A percentile compares a stretch with the other conserved stretches of the same genome.
Evolutionary conservation across 2,797 vertebrate genomes (phyloP).

Genomic region (Apogon talboti): DNA sequence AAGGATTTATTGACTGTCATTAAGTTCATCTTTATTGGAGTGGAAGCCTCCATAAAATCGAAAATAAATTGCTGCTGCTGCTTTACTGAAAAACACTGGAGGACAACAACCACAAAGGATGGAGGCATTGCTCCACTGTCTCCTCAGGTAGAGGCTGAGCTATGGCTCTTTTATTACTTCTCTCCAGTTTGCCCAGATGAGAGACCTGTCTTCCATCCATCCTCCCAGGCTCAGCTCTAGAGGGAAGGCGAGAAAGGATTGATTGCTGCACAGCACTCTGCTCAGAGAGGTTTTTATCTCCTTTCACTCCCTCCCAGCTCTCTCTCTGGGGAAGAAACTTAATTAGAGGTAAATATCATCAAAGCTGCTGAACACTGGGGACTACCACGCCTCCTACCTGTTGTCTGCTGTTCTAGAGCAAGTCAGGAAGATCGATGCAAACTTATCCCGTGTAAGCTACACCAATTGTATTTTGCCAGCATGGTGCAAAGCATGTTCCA

Average conservation of each 20-base stretch:
- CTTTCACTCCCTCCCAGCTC: constrained; percentile 67
- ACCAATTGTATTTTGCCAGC: constrained; percentile 59
- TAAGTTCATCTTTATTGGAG: constrained; percentile 65
- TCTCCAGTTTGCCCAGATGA: constrained; percentile 70
- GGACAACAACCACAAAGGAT: constrained; percentile 68
- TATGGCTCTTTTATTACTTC: constrained; percentile 78
- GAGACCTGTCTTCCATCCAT: constrained; percentile 72
- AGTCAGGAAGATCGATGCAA: constrained; percentile 73
- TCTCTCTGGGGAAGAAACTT: constrained; percentile 80
- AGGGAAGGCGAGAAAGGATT: constrained; percentile 72
- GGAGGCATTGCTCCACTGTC: constrained; percentile 62
- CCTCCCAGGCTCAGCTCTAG: constrained; percentile 54
- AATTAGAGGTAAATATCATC: constrained; percentile 88
- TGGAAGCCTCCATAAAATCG: constrained; percentile 49
- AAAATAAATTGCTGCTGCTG: constrained; percentile 59
- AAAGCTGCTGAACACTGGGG: constrained; percentile 69
- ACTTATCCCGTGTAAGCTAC: constrained; percentile 62
- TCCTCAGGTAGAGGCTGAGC: constrained; percentile 71
- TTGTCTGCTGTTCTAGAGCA: constrained; percentile 54
- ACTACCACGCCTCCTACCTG: constrained; percentile 72
- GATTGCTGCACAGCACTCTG: constrained; percentile 77
- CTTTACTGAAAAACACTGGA: constrained; percentile 62
- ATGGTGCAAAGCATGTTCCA: constrained; percentile 30
- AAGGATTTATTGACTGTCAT: constrained; percentile 55
- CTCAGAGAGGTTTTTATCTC: constrained; percentile 78